Base-by-base conservation (phyloP, 2,113 vertebrate genomes). In the Proterorhinus semilunaris region DNA sequence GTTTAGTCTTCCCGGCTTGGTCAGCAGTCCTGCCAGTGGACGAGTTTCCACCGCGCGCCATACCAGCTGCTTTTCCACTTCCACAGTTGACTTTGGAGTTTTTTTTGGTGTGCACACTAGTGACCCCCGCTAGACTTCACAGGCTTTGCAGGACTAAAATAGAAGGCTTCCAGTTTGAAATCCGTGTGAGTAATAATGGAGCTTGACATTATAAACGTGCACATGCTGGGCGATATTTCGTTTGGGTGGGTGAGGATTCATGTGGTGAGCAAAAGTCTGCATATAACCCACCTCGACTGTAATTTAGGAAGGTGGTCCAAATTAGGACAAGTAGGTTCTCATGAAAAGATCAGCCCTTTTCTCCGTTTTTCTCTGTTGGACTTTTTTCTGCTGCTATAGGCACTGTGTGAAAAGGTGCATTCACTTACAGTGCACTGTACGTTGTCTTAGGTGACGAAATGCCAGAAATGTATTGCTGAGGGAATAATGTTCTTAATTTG, bases 1-100 rank as follows among this genome's bases (percentile, higher is more conserved):
- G 57, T 52, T 71, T 55, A 27, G 27, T 76, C 74, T 74, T 74
- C 62, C 11, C 57, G 51, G 65, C 65, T 69, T 53, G n/a, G 74
- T 83, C 70, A 62, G 74, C 78, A 83, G 61, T 68, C 65, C 62
- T 63, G 62, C 62, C 66, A 62, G 21, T 70, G 47, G 43, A 49
- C 47, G 42, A 54, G 13, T 73, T 69, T 69, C 71, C 52, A 62
- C 54, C 66, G 6, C 44, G 70, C 49, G 54, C 17, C 15, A 44
- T 50, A 67, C 68, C 72, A 61, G 65, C 65, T 72, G 11, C 58
- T 72, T 27, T 51, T 48, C 0, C 44, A 45, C 42, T 63, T 65
- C 42, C 69, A 45, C 44, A 71, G 55, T 71, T 76, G 9, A 10
- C 69, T 57, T 75, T 59, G 16, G 42, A 66, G 7, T 55, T 61